Evolutionary conservation across 2,113 vertebrate genomes (phyloP).

Genomic region (Rafetus swinhoei): DNA sequence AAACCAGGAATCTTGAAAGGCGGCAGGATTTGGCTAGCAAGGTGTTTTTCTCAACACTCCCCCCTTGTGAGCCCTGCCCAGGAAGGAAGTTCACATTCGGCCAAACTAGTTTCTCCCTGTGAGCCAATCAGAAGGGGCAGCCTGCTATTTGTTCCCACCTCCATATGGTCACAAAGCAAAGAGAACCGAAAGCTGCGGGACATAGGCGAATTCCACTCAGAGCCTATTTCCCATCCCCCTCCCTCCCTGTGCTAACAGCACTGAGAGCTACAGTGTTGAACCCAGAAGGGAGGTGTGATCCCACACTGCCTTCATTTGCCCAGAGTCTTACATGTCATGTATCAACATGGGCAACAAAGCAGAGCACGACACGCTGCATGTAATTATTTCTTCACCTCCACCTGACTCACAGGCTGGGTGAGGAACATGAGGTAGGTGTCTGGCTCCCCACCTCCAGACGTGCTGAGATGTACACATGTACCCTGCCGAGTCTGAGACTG

Average conservation of each 20-base stretch:
- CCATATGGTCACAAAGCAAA: not conserved
- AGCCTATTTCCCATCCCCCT: not conserved
- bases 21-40: not conserved
- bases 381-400: not conserved
- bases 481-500: not conserved
- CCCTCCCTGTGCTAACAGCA: not conserved
- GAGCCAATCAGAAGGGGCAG: not conserved
- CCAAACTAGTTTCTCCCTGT: rapidly evolving
- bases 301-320: not conserved
- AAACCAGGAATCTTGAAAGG: not conserved
- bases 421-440: not conserved
- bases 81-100: no score
- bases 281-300: not conserved
- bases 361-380: not conserved
- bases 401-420: not conserved
- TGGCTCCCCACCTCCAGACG: not conserved
- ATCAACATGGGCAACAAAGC: not conserved
- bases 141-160: rapidly evolving
- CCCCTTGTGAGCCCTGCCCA: not conserved
- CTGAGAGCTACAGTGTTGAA: not conserved
- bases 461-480: rapidly evolving
- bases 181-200: no score
- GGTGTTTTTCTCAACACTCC: not conserved
- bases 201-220: not conserved
- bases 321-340: not conserved